Evolutionary conservation across 2,888 invertebrate species (phyloP).

Genomic region (Protophormia terraenovae): DNA sequence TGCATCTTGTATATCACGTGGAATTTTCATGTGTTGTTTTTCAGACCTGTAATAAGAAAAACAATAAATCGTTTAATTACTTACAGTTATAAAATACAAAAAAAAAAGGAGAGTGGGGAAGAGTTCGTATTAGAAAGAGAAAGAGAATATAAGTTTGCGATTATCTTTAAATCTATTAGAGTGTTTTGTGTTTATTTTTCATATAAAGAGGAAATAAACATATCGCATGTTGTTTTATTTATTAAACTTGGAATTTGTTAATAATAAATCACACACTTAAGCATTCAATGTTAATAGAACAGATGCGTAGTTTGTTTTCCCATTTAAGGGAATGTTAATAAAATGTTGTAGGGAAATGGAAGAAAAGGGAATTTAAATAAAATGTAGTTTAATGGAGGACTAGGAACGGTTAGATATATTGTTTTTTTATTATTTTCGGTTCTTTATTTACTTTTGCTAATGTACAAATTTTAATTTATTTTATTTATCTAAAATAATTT

Average conservation of each 20-base stretch:
- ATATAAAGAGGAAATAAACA: background rate
- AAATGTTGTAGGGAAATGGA: too few species aligned
- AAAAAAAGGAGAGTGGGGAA: background rate
- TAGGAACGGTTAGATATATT: too few species aligned
- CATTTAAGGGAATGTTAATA: too few species aligned
- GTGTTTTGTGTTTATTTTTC: background rate
- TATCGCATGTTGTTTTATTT: background rate
- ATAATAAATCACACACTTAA: constrained; percentile 3
- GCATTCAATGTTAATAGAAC: background rate
- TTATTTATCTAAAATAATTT: too few species aligned
- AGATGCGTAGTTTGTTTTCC: background rate
- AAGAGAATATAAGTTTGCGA: background rate
- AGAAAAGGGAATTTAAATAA: too few species aligned
- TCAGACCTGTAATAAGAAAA: constrained; percentile 86
- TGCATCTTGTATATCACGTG: constrained; percentile 96
- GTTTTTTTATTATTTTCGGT: too few species aligned
- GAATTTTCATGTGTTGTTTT: constrained; percentile 92
- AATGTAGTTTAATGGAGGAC: too few species aligned
- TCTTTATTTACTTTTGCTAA: too few species aligned
- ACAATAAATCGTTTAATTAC: constrained; percentile 1
- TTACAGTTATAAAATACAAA: background rate
- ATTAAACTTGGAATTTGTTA: background rate
- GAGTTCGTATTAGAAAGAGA: too few species aligned
- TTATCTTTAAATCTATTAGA: too few species aligned
- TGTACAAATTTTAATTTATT: too few species aligned